A percentile compares a stretch with the other conserved stretches of the same genome.
Evolutionary conservation across 2,797 vertebrate species (phyloP).

Genomic region (Spondyliosoma cantharus): DNA sequence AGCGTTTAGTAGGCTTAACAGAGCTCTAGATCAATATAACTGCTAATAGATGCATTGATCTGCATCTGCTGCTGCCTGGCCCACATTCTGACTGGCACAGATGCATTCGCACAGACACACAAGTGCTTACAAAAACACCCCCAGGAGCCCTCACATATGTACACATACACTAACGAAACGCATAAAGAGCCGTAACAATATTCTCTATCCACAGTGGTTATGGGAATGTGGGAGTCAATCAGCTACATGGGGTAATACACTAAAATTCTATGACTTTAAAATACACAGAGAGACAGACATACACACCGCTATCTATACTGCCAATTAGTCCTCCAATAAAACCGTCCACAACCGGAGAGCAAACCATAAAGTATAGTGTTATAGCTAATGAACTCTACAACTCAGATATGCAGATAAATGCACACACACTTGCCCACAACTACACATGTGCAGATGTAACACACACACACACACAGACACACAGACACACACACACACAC

Average conservation of each 20-base stretch:
- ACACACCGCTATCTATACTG: slow-evolving; percentile 49
- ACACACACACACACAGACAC: slow-evolving; percentile 14
- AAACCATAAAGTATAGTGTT: slow-evolving; percentile 62
- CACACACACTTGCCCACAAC: slow-evolving; percentile 26
- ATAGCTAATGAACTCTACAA: slow-evolving; percentile 66
- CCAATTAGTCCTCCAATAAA: slow-evolving; percentile 75
- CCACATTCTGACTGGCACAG: slow-evolving; percentile 29
- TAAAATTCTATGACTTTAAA: slow-evolving; percentile 39
- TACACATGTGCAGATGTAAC: slow-evolving; percentile 16
- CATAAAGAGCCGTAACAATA: slow-evolving; percentile 30
- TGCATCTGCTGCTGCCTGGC: slow-evolving; percentile 54
- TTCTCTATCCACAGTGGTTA: slow-evolving; percentile 20
- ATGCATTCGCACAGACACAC: slow-evolving; percentile 25
- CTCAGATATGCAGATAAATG: slow-evolving; percentile 59
- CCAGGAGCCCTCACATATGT: background rate
- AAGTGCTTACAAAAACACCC: slow-evolving; percentile 11
- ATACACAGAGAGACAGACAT: slow-evolving; percentile 20
- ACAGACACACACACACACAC: no score
- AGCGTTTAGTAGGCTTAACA: slow-evolving; percentile 70
- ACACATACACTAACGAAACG: slow-evolving; percentile 5
- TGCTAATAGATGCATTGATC: slow-evolving; percentile 77
- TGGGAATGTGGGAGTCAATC: slow-evolving; percentile 20
- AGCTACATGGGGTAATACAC: slow-evolving; percentile 12
- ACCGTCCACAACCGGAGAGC: slow-evolving; percentile 47
- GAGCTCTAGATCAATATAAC: slow-evolving; percentile 73